Base-by-base conservation (phyloP, 2,797 vertebrate genomes). In the Manis pentadactyla region DNA sequence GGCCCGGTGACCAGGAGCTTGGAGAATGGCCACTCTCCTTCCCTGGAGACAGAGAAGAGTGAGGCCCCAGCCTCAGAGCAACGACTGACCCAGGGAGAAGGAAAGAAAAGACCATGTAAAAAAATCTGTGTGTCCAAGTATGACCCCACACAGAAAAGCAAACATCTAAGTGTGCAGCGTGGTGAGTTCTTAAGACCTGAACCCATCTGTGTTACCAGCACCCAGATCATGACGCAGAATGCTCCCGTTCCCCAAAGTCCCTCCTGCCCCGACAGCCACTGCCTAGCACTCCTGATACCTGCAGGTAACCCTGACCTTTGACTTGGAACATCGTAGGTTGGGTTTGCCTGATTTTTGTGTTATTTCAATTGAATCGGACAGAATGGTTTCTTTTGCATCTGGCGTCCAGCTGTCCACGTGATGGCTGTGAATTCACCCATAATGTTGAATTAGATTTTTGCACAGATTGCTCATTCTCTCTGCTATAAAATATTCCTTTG, bases 401-500 rank as follows among this genome's bases (percentile, higher is more conserved):
- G 27, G 53, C 61, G 59, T 57, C 73, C 5, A 5, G 25, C 31
- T n/a, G 6, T 61, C 15, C 55, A 9, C 10, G 0, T 0, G 57
- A 10, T 2, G 37, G 68, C 18, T 53, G 3, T 61, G 49, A 49
- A n/a, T 29, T 19, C 37, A 9, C 25, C 55, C 19, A 1, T 6
- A 5, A 1, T 1, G 12, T 12, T 14, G 13, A 12, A 1, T 8
- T 61, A 51, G 66, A 31, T 49, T 12, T 31, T 27, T 18, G 13
- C 9, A 1, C 18, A 25, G 19, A 4, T 3, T 17, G n/a, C 10
- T 31, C 14, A 0, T 46, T 64, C 31, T 51, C 13, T 2, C 10
- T 4, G 15, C 37, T 4, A 0, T 51, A 3, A 49, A 29, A 34
- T 8, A 11, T 25, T 25, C 23, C 51, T 0, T 4, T 0, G 3